A percentile compares a stretch with the other conserved stretches of the same genome.
Conservation (phyloP, 2,797 vertebrate species). For the Gymnothorax javanicus region DNA sequence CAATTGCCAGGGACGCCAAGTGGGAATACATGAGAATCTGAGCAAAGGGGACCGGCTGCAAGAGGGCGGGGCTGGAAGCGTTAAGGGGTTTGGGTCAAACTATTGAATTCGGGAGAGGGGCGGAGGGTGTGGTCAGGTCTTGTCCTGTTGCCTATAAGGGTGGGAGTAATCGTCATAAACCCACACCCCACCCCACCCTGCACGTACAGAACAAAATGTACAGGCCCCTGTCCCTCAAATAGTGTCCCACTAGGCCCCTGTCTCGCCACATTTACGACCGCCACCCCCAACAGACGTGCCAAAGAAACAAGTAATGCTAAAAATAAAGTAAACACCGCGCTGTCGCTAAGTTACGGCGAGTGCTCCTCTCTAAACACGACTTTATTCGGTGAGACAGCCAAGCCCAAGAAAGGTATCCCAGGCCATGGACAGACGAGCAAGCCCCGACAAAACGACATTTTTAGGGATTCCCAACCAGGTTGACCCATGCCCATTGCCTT, state of each 20-base stretch:
- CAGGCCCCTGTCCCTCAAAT: background rate
- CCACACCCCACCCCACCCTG: background rate
- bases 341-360: conserved; percentile 47
- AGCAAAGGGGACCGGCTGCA: background rate
- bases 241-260: background rate
- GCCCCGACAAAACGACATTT: conserved; percentile 34
- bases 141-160: background rate
- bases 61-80: background rate
- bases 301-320: conserved; percentile 45
- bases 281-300: conserved; percentile 32
- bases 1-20: too few species aligned
- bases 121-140: background rate
- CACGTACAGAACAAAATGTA: background rate
- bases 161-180: background rate
- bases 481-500: too few species aligned
- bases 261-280: conserved; percentile 29
- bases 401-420: background rate
- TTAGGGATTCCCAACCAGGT: background rate
- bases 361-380: conserved; percentile 46
- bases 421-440: conserved; percentile 16
- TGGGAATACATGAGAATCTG: background rate
- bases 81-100: background rate
- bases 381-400: conserved; percentile 32
- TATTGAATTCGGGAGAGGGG: background rate
- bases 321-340: conserved; percentile 48